Evolutionary conservation across 2,797 vertebrate genomes (phyloP), one percentile per base, ranked within the genome.

Genomic region (Leptodactylus fallax): DNA sequence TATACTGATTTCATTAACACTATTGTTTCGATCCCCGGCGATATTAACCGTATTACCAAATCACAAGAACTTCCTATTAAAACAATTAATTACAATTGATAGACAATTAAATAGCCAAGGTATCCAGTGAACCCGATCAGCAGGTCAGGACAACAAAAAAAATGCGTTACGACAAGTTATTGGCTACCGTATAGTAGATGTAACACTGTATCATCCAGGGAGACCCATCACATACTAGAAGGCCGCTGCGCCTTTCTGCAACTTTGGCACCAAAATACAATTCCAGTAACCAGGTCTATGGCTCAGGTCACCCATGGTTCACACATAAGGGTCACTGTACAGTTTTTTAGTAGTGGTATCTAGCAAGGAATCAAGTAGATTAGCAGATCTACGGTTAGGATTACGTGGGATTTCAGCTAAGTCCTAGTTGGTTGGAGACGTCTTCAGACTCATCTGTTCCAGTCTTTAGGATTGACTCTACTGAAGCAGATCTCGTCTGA

Each of bases 41-140:
- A 58, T 5, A 58, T 84, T 27, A 23, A 23, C 19, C 27, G 56
- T n/a, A 51, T 7, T 55, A 83, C 51, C 51, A 1, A 72, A 83
- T 67, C 45, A 74, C 25, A 84, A 81, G 21, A 19, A 53, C 19
- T 80, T 47, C 49, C 47, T 12, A 81, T 87, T 81, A 81, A 81
- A 74, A 85, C n/a, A 25, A 72, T 23, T 71, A 7, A 79, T 71
- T 81, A 12, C 36, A 36, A 77, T 36, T 51, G 49, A 60, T 80
- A 65, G n/a, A 88, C 81, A 71, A n/a, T 49, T 76, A 87, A 55
- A 49, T n/a, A 78, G 47, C 17, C 27, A 67, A 45, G 21, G 25
- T 79, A 49, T 58, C 36, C 53, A 47, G 19, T 47, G 10, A 49
- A 65, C 51, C 55, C 25, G 23, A 58, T 67, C 25, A 67, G 81